Evolutionary conservation across 1,140 invertebrate genomes (phyloP), one percentile per base, ranked within the genome.

Genomic region (Halictus rubicundus): DNA sequence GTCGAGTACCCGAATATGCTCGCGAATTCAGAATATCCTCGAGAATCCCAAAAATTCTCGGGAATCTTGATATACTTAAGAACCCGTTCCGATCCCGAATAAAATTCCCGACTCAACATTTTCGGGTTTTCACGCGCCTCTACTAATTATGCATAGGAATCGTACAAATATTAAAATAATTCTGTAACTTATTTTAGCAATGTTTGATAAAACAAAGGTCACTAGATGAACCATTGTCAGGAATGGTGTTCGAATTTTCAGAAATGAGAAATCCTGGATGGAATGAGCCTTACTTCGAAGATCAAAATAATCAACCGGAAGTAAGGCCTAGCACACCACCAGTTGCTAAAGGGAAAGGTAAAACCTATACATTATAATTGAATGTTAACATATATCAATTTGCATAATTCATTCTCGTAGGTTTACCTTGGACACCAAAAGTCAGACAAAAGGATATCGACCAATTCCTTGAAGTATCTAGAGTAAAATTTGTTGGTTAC

Each of bases 401-500:
- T 82, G 46, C 23, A 65, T 66, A 23, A 59, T 10, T 71, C 23
- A 39, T 3, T 65, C 59, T 80, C 74, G 74, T 92, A 93, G 95
- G 96, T 76, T 94, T 99, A 80, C 98, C 98, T 2, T 99, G 98
- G 98, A 96, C 96, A 81, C 98, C 98, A 12, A 99, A 99, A 95
- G 98, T 99, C n/a, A 94, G 97, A 32, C 96, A 98, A 88, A 97
- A 97, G 93, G 98, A 99, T 91, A 96, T 99, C 64, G 97, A 99
- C 87, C 94, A 95, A 81, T 99, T 99, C 93, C 92, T 99, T 80
- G 97, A 99, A 88, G 96, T 96, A 88, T 97, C 98, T 9, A 93
- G 99, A 87, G 94, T 97, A 64, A 99, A 99, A 93, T 99, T 99
- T 95, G 97, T 99, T 75, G 98, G 98, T 0, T 99, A 98, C 91